Evolutionary conservation across 1,140 invertebrate species (phyloP).

Genomic region (Drosophila ercepeae): DNA sequence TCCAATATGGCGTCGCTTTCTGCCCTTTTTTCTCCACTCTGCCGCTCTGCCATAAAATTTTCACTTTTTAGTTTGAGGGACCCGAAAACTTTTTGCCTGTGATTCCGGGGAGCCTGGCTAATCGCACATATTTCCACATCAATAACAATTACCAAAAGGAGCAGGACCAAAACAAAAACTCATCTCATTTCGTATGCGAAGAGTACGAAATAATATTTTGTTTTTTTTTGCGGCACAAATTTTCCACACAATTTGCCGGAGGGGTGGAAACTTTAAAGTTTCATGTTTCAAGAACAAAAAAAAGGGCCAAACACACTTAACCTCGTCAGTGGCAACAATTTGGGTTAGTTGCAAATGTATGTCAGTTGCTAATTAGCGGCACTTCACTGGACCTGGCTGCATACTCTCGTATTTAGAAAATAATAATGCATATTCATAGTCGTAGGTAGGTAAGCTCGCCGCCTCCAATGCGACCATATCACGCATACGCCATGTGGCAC

Average conservation of each 20-base stretch:
- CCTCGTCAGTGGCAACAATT: constrained; percentile 40
- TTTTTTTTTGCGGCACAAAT: constrained; percentile 8
- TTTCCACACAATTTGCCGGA: constrained; percentile 58
- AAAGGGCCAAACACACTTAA: constrained; percentile 28
- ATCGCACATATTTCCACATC: constrained; percentile 71
- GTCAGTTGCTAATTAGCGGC: constrained; percentile 66
- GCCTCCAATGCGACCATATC: constrained; percentile 53
- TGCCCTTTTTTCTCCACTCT: constrained; percentile 16
- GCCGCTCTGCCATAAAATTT: constrained; percentile 53
- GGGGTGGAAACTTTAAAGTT: constrained; percentile 36
- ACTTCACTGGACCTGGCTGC: constrained; percentile 48
- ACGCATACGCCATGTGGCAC: constrained; percentile 61
- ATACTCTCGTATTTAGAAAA: constrained; percentile 28
- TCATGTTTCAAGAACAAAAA: constrained; percentile 4
- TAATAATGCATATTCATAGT: constrained; percentile 72
- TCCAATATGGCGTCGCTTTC: constrained; percentile 63
- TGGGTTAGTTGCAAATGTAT: constrained; percentile 52
- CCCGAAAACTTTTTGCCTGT: constrained; percentile 41
- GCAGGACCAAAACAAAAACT: constrained; percentile 29
- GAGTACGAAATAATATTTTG: constrained; percentile 9
- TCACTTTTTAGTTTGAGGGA: constrained; percentile 65
- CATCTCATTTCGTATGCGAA: constrained; percentile 59
- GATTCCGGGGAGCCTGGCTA: constrained; percentile 25
- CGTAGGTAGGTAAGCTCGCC: constrained; percentile 11
- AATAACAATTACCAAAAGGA: constrained; percentile 65